phyloP scores from a whole-genome alignment of 2,113 vertebrate genomes.

The Solea solea region DNA sequence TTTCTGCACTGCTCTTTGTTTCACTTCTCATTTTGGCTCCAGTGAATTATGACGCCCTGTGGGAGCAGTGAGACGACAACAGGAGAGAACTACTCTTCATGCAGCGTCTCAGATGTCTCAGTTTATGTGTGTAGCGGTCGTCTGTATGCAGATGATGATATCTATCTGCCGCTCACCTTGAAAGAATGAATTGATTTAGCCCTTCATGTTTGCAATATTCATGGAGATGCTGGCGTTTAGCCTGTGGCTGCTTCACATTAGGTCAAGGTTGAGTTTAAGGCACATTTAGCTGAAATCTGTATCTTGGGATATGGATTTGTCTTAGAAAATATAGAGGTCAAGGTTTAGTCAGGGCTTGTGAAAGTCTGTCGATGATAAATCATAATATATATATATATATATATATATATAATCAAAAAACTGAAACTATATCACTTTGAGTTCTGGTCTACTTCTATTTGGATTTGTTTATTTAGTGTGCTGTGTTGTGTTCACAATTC shows the following conservation, averaged over 20 bases:
- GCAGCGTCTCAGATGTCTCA: constrained; percentile 24
- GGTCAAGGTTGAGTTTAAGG: background rate
- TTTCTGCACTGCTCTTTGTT: constrained; percentile 25
- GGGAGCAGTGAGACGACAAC: constrained; percentile 37
- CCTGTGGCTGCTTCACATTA: constrained; percentile 1
- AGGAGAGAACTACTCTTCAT: constrained; percentile 22
- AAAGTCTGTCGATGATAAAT: too few relatives aligned
- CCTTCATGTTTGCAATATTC: background rate
- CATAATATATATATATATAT: too few relatives aligned
- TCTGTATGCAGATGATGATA: constrained; percentile 14
- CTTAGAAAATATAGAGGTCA: background rate
- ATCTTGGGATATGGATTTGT: background rate
- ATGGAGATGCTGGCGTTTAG: background rate
- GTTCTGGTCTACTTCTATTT: too few relatives aligned
- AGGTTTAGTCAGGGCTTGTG: background rate
- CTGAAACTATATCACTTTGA: too few relatives aligned
- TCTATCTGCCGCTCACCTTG: constrained; percentile 15
- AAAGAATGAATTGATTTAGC: constrained; percentile 8
- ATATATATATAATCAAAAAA: too few relatives aligned
- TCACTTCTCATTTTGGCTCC: constrained; percentile 47
- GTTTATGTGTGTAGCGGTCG: background rate
- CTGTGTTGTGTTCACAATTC: too few relatives aligned
- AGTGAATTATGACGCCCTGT: constrained; percentile 51
- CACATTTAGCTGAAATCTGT: background rate
- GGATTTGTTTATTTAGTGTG: too few relatives aligned